Conservation (phyloP, 2,888 invertebrate genomes). For the Argynnis bischoffii region DNA sequence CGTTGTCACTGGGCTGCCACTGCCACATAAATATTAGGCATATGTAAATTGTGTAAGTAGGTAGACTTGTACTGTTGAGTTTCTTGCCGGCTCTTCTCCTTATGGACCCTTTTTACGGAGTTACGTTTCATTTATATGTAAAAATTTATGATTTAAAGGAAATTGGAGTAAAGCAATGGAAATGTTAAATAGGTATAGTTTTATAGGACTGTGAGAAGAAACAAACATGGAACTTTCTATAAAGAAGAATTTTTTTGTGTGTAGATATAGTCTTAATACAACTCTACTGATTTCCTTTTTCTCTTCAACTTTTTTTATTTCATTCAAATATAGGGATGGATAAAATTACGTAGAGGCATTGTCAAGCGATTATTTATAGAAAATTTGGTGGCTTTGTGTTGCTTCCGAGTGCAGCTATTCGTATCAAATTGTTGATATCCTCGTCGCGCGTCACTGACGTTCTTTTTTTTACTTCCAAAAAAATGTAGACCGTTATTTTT, state of each 20-base stretch:
- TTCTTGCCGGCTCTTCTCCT: too few species aligned
- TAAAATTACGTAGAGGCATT: slow-evolving; percentile 76
- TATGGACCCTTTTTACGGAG: too few species aligned
- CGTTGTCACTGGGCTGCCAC: too few species aligned
- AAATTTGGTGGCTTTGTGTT: slow-evolving; percentile 77
- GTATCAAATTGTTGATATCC: slow-evolving; percentile 59
- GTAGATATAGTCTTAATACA: slow-evolving; percentile 31
- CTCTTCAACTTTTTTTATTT: slow-evolving; percentile 66
- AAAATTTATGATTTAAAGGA: too few species aligned
- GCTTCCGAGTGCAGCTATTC: slow-evolving; percentile 63
- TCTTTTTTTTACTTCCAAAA: slow-evolving; percentile 51
- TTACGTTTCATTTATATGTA: too few species aligned
- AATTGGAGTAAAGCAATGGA: too few species aligned
- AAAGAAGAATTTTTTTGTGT: background rate
- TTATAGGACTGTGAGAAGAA: too few species aligned
- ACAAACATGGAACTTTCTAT: background rate
- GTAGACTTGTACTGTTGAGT: too few species aligned
- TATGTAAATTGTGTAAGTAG: too few species aligned
- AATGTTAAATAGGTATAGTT: too few species aligned
- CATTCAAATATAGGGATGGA: slow-evolving; percentile 77
- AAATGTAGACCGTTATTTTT: slow-evolving; percentile 58
- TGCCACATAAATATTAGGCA: too few species aligned
- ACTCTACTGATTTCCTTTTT: slow-evolving; percentile 58
- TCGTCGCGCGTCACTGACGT: slow-evolving; percentile 60
- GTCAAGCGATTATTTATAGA: slow-evolving; percentile 80